These are phyloP conservation scores for Channallabes apus DNA, from an alignment of 2,797 vertebrate species.

Conservation along the genomic window DNA sequence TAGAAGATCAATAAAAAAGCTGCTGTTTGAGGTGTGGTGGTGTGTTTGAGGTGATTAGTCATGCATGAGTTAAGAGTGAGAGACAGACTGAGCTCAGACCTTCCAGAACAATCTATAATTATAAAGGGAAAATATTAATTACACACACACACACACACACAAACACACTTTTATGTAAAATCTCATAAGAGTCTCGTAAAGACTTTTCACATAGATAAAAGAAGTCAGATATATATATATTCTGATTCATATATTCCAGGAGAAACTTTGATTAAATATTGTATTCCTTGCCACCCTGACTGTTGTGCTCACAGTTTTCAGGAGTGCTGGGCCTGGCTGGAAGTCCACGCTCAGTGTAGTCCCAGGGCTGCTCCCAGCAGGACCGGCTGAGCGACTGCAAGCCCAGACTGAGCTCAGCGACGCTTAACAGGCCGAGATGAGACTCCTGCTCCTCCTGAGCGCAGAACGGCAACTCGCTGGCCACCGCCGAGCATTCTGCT, in stretches of 20 bases:
- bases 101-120: slow-evolving; percentile 50
- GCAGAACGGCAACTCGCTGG: slow-evolving; percentile 95
- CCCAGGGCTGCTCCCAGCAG: slow-evolving; percentile 95
- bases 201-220: not conserved
- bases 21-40: not conserved
- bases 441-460: slow-evolving; percentile 85
- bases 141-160: too few species aligned
- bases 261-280: not conserved
- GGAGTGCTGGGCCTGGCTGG: slow-evolving; percentile 84
- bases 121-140: slow-evolving; percentile 10
- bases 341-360: slow-evolving; percentile 85
- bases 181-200: not conserved
- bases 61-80: slow-evolving; percentile 40
- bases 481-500: slow-evolving; percentile 80
- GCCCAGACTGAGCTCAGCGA: slow-evolving; percentile 93
- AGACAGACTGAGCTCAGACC: slow-evolving; percentile 40
- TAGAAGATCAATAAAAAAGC: slow-evolving; percentile 8
- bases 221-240: not conserved
- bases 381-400: slow-evolving; percentile 92
- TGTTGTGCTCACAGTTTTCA: slow-evolving; percentile 82
- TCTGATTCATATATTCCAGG: not conserved
- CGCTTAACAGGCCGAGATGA: slow-evolving; percentile 81
- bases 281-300: not conserved
- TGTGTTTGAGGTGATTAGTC: slow-evolving; percentile 47
- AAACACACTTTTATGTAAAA: not conserved